A percentile compares a stretch with the other conserved stretches of the same genome.
Evolutionary conservation across 2,888 invertebrate genomes (phyloP).

Genomic region (Lepidonotus clava): DNA sequence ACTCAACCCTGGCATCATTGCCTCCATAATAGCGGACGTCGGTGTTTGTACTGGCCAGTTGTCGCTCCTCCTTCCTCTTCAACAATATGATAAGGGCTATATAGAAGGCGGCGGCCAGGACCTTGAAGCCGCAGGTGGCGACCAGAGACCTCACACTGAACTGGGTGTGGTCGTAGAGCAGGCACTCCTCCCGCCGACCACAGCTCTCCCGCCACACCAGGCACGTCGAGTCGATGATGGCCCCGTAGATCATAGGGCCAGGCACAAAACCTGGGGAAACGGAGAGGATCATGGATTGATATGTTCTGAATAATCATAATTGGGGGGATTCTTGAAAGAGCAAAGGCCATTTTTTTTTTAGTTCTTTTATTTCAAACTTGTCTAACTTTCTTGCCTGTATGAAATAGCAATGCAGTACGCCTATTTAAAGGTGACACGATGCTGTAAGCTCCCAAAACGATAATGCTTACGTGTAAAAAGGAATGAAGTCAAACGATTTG

Average conservation of each 20-base stretch:
- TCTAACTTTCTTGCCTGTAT: too few relatives aligned
- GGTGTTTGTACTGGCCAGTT: background rate
- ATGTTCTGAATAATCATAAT: too few relatives aligned
- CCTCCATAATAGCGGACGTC: conserved; percentile 27
- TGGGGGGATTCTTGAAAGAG: too few relatives aligned
- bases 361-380: too few relatives aligned
- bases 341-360: too few relatives aligned
- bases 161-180: conserved; percentile 18
- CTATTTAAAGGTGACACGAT: too few relatives aligned
- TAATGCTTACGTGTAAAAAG: background rate
- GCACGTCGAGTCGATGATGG: conserved; percentile 43
- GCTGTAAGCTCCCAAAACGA: background rate
- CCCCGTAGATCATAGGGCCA: conserved; percentile 42
- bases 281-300: too few relatives aligned
- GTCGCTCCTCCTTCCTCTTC: background rate
- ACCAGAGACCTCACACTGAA: background rate
- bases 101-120: conserved; percentile 33
- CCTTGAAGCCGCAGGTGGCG: conserved; percentile 33
- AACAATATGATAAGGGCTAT: background rate
- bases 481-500: background rate
- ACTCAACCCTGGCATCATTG: background rate
- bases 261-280: conserved; percentile 47
- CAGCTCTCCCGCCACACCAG: conserved; percentile 32
- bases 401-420: too few relatives aligned
- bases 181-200: conserved; percentile 14